Base-by-base conservation (phyloP, 2,888 invertebrate species). In the Podotricha telesiphe region DNA sequence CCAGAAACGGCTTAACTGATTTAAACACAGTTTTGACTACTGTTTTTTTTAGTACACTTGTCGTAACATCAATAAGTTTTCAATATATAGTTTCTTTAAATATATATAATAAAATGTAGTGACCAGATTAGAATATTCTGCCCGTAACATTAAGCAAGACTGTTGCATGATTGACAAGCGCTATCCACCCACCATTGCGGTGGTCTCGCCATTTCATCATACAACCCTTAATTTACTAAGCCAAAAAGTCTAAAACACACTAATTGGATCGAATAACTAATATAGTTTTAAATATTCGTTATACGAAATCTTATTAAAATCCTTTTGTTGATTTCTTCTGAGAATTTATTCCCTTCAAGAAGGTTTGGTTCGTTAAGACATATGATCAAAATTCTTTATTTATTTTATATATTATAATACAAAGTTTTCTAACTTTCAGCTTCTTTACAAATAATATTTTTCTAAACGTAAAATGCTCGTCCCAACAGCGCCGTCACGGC, bases 141-240 rank as follows among this genome's bases (percentile, higher is more conserved):
- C 53, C 34, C 34, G 17, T 17, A 8, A 4, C 37, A 69, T 67
- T 55, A 67, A 69, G 67, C 67, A 68, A 69, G 65, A 65, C 58
- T 64, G 55, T 51, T 53, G 45, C 61, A 80, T 90, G 89, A 91
- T 88, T 89, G 89, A 89, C 89, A 88, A 80, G 82, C 79, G 61
- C 73, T 77, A 77, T 83, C 86, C 86, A 81, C 83, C 88, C 86
- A 81, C 80, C 64, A 63, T 79, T 86, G 79, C 80, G 87, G 89
- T 89, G 89, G 89, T 81, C 88, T 80, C 73, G 75, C 78, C 76
- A 80, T 81, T 81, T 71, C 74, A 65, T 75, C 70, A n/a, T 75
- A 78, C 78, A 83, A 82, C 83, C 86, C 82, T 86, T 84, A 76
- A 86, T 85, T 87, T 85, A 80, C 74, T 72, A 77, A 77, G 75